Percentiles rank a stretch among this genome's conserved stretches.
Conservation (phyloP, 2,888 invertebrate genomes). For the Ornithoptera alexandrae region DNA sequence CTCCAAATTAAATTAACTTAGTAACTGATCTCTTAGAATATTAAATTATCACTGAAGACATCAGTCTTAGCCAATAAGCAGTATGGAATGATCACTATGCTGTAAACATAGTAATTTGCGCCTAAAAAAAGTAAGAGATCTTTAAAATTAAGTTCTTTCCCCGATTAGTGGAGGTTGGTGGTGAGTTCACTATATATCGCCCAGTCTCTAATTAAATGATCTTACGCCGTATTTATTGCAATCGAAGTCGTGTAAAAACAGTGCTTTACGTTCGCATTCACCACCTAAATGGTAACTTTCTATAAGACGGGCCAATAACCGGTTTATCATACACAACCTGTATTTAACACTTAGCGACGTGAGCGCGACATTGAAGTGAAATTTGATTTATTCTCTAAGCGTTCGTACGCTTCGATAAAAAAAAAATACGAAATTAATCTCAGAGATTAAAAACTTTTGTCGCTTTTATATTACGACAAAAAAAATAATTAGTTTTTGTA, state of each 20-base stretch:
- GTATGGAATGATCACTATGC: too few species aligned
- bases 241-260: constrained; percentile 17
- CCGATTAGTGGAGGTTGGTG: too few species aligned
- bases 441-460: constrained; percentile 5
- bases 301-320: constrained; percentile 27
- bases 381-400: constrained; percentile 28
- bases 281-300: constrained; percentile 29
- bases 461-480: neutral
- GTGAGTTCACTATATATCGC: too few species aligned
- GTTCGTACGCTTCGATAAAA: constrained; percentile 1
- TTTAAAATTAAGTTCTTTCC: neutral
- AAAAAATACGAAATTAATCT: constrained; percentile 15
- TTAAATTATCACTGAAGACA: too few species aligned
- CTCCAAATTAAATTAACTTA: too few species aligned
- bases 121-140: too few species aligned
- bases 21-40: too few species aligned
- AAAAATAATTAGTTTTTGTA: neutral
- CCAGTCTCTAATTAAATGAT: too few species aligned
- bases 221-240: constrained; percentile 5
- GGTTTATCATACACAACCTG: constrained; percentile 29
- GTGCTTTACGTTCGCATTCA: constrained; percentile 18
- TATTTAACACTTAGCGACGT: constrained; percentile 29
- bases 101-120: too few species aligned
- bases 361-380: constrained; percentile 29
- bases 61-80: too few species aligned